A percentile compares a stretch with the other conserved stretches of the same genome.
phyloP scores from a whole-genome alignment of 35 echinoderm and acorn worm species.

The Apostichopus japonicus region DNA sequence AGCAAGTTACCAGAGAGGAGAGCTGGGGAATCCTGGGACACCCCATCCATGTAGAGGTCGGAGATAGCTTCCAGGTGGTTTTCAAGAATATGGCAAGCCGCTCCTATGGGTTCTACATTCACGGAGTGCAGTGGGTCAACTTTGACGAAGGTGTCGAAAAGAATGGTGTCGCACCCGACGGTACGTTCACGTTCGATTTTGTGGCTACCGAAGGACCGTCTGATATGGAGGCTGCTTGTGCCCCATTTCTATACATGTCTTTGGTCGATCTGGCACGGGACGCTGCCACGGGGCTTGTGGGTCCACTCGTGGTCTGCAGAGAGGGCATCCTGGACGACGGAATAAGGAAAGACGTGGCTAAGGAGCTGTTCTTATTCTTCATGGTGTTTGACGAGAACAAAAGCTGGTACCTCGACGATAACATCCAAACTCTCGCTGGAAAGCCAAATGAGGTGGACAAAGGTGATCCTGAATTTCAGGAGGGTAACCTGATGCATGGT shows the following conservation, averaged over 20 bases:
- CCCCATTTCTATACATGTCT: constrained; percentile 82
- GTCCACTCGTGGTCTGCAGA: constrained; percentile 83
- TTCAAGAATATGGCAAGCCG: constrained; percentile 78
- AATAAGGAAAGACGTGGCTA: constrained; percentile 65
- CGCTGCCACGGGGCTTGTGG: constrained; percentile 81
- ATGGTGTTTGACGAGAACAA: constrained; percentile 93
- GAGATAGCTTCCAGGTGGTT: constrained; percentile 66
- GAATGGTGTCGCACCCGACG: constrained; percentile 54
- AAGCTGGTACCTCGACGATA: constrained; percentile 98
- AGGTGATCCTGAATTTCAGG: constrained; percentile 59
- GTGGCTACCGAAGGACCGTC: constrained; percentile 58
- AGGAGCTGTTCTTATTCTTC: constrained; percentile 78
- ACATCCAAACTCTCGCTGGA: constrained; percentile 68
- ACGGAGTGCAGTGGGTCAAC: constrained; percentile 61
- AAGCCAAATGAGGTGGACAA: constrained; percentile 67
- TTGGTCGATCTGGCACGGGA: constrained; percentile 57
- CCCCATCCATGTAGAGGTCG: constrained; percentile 66
- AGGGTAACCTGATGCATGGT: constrained; percentile 92
- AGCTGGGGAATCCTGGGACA: constrained; percentile 74
- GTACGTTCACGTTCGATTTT: constrained; percentile 50
- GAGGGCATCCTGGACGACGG: constrained; percentile 46
- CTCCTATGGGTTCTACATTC: constrained; percentile 63
- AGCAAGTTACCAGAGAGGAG: constrained; percentile 19
- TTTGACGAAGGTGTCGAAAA: neutral
- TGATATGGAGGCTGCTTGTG: constrained; percentile 65